A percentile compares a stretch with the other conserved stretches of the same genome.
These are phyloP conservation scores for Pituophis catenifer DNA, from an alignment of 2,113 vertebrate genomes.

Conservation along the genomic window DNA sequence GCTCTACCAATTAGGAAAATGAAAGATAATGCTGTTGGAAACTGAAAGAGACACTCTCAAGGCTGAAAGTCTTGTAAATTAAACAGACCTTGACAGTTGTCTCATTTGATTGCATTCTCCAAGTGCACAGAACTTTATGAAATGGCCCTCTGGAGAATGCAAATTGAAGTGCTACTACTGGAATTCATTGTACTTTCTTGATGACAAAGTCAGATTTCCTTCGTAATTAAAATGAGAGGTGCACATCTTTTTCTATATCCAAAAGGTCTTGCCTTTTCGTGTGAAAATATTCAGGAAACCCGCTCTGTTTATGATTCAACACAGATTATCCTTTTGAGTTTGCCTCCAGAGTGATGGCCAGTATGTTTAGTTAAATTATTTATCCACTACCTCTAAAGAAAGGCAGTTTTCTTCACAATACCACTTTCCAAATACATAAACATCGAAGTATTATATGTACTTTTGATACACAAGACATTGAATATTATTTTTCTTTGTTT, in stretches of 20 bases:
- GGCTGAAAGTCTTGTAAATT: constrained; percentile 32
- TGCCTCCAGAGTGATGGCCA: neutral
- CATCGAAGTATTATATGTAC: neutral
- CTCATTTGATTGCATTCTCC: neutral
- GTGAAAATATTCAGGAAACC: neutral
- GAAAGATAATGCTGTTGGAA: constrained; percentile 31
- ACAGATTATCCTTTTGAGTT: neutral
- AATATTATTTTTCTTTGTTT: neutral
- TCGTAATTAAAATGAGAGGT: neutral
- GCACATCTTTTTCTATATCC: neutral
- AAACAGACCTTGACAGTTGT: constrained; percentile 23
- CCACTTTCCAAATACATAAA: neutral
- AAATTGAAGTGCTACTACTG: neutral
- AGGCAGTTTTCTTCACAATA: neutral
- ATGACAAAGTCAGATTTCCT: neutral
- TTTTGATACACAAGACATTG: neutral
- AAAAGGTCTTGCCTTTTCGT: neutral
- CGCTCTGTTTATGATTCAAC: neutral
- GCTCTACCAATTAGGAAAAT: constrained; percentile 40
- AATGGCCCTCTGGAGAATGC: neutral
- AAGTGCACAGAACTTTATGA: neutral
- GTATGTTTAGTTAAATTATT: neutral
- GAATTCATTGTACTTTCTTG: neutral
- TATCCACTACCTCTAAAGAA: neutral
- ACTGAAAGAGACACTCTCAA: constrained; percentile 34